Percentiles rank a stretch among this genome's conserved stretches.
phyloP scores from a whole-genome alignment of 2,888 invertebrate genomes.

The Brenthis daphne region DNA sequence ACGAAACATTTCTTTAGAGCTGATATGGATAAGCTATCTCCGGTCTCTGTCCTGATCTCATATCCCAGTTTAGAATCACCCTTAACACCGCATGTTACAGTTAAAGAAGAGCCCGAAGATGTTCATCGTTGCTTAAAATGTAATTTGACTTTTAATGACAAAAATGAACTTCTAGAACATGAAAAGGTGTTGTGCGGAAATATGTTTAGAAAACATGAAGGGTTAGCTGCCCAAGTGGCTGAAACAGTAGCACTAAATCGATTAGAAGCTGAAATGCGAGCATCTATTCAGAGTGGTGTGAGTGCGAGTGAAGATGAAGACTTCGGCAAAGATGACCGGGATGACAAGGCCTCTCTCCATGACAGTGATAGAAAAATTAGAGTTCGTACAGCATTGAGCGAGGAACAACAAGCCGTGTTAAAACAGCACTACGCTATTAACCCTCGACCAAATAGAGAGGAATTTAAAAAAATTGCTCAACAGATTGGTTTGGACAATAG shows the following conservation, averaged over 20 bases:
- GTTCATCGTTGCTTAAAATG: slow-evolving; percentile 82
- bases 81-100: slow-evolving; percentile 53
- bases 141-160: slow-evolving; percentile 81
- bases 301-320: slow-evolving; percentile 86
- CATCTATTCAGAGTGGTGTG: slow-evolving; percentile 74
- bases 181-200: slow-evolving; percentile 85
- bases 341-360: slow-evolving; percentile 79
- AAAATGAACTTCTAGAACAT: slow-evolving; percentile 85
- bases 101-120: slow-evolving; percentile 71
- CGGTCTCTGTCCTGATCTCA: slow-evolving; percentile 71
- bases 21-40: slow-evolving; percentile 85
- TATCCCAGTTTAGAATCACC: slow-evolving; percentile 67
- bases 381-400: slow-evolving; percentile 96
- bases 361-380: slow-evolving; percentile 91
- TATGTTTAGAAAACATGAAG: slow-evolving; percentile 85
- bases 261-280: slow-evolving; percentile 75
- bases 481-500: slow-evolving; percentile 88
- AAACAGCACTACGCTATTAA: slow-evolving; percentile 95
- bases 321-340: slow-evolving; percentile 73
- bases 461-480: slow-evolving; percentile 94
- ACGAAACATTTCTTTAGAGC: slow-evolving; percentile 88
- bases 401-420: slow-evolving; percentile 94
- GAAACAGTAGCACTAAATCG: slow-evolving; percentile 84
- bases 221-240: slow-evolving; percentile 89
- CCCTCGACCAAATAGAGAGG: slow-evolving; percentile 96